These are phyloP conservation scores for Sylvicapra grimmia DNA, from an alignment of 2,113 vertebrate genomes.

Conservation along the genomic window DNA sequence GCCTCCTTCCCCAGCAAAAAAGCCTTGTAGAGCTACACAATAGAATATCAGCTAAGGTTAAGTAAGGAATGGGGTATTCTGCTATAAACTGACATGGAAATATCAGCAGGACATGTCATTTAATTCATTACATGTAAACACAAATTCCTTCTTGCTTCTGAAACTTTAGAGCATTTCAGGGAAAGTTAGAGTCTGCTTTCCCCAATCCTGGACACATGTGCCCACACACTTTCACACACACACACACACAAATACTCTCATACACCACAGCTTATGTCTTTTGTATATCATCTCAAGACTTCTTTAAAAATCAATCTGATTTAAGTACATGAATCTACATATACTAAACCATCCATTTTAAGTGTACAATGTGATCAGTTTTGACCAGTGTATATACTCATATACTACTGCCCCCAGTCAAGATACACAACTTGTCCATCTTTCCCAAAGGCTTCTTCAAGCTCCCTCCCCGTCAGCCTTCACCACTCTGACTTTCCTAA, in stretches of 20 bases:
- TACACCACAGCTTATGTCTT: background rate
- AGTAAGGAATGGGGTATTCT: background rate
- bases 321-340: background rate
- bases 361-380: background rate
- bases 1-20: background rate
- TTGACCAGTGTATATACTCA: background rate
- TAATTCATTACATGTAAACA: background rate
- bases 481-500: background rate
- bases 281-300: background rate
- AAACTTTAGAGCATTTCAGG: background rate
- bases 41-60: background rate
- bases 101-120: background rate
- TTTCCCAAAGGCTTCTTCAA: background rate
- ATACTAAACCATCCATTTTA: background rate
- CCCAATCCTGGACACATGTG: background rate
- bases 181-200: background rate
- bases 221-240: no score
- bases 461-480: accelerated
- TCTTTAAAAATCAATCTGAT: background rate
- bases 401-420: background rate
- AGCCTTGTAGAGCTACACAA: background rate
- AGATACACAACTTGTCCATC: background rate
- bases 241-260: background rate
- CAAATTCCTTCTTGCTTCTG: background rate
- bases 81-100: background rate